Conservation (phyloP, 2,888 invertebrate species). For the Cactoblastis cactorum region DNA sequence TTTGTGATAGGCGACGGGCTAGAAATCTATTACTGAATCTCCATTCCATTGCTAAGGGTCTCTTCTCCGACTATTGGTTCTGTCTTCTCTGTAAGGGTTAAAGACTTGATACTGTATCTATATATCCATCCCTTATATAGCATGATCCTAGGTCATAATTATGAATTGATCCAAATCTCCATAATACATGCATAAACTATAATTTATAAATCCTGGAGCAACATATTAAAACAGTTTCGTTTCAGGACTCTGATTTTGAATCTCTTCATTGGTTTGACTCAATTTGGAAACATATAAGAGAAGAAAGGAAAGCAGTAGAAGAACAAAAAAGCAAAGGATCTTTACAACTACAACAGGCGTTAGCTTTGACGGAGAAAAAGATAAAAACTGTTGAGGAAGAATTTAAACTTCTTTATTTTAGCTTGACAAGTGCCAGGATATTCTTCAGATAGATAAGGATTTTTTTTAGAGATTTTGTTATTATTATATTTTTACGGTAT, state of each 20-base stretch:
- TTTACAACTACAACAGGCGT: slow-evolving; percentile 94
- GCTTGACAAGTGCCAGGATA: slow-evolving; percentile 95
- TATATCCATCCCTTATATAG: no score
- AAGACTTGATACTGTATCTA: no score
- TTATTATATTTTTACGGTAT: neutral
- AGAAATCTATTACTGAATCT: no score
- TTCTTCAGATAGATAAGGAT: slow-evolving; percentile 85
- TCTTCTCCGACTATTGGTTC: no score
- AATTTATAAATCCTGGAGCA: no score
- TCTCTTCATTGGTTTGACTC: slow-evolving; percentile 97
- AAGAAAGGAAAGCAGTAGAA: slow-evolving; percentile 78
- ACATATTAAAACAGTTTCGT: no score
- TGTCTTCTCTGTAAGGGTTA: no score
- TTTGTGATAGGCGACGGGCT: no score
- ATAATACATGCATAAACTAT: no score
- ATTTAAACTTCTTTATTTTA: slow-evolving; percentile 93
- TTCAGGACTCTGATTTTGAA: slow-evolving; percentile 88
- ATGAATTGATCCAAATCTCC: no score
- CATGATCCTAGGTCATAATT: no score
- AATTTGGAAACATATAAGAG: slow-evolving; percentile 84
- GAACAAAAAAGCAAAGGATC: slow-evolving; percentile 86
- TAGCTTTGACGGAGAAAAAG: slow-evolving; percentile 92
- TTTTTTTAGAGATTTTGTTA: neutral
- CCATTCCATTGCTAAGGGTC: no score
- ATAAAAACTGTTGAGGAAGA: slow-evolving; percentile 86